Conservation (phyloP, 2,888 invertebrate species). For the Nymphalis urticae region DNA sequence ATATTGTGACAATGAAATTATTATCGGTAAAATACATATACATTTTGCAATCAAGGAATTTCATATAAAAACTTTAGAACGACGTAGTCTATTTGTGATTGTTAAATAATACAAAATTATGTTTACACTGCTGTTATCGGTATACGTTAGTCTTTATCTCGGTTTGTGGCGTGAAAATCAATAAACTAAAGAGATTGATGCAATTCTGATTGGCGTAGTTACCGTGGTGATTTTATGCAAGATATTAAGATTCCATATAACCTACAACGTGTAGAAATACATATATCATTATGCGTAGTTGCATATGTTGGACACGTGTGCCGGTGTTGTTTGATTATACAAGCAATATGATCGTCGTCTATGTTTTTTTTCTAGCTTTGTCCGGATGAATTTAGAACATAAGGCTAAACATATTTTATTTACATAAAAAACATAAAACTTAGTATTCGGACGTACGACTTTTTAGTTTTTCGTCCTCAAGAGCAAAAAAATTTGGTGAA, state of each 20-base stretch:
- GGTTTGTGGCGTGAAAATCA: neutral
- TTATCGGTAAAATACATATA: neutral
- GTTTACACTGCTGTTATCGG: conserved; percentile 3
- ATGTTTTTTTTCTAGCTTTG: neutral
- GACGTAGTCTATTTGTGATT: neutral
- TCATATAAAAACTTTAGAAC: neutral
- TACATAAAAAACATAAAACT: no score
- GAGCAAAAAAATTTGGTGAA: no score
- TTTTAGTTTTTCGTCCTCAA: no score
- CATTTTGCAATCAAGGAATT: neutral
- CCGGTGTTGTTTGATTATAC: no score
- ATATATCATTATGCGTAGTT: no score
- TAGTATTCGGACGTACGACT: no score
- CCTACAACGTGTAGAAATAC: neutral
- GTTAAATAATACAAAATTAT: neutral
- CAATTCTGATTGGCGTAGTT: neutral
- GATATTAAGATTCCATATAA: neutral
- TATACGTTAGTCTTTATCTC: neutral
- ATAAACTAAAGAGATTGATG: conserved; percentile 7
- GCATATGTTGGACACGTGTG: no score
- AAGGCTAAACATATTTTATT: no score
- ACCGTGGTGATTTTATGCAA: neutral
- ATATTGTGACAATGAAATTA: neutral
- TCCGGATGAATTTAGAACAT: neutral
- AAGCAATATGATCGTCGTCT: no score